A percentile compares a stretch with the other conserved stretches of the same genome.
These are phyloP conservation scores for Julus scandinavius DNA, from an alignment of 2,888 invertebrate species.

Conservation along the genomic window DNA sequence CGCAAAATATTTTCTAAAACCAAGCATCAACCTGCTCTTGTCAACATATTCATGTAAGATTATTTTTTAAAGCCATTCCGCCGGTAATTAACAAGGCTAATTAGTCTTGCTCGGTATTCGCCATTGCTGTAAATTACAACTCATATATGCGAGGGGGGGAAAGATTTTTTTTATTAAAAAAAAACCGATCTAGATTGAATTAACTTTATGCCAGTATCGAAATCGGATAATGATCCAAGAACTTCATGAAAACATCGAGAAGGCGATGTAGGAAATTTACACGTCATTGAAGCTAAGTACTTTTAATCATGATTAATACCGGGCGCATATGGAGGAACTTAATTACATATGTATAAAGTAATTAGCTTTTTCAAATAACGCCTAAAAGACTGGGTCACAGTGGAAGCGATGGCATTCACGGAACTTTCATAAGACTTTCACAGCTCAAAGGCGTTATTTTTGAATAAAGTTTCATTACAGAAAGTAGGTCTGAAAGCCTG, in stretches of 20 bases:
- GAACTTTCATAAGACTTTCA: background rate
- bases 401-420: background rate
- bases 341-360: conserved; percentile 39
- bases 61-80: background rate
- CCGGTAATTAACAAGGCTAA: background rate
- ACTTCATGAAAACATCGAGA: conserved; percentile 18
- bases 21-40: background rate
- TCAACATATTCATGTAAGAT: background rate
- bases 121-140: background rate
- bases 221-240: conserved; percentile 4
- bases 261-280: background rate
- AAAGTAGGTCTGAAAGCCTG: background rate
- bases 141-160: background rate
- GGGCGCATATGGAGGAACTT: background rate
- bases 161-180: background rate
- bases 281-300: conserved; percentile 7
- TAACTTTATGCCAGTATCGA: background rate
- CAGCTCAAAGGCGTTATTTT: background rate
- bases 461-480: background rate
- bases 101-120: background rate
- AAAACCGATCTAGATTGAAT: background rate
- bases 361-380: conserved; percentile 18
- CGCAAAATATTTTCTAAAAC: too few relatives aligned
- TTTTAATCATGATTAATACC: conserved; percentile 14
- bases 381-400: background rate